Evolutionary conservation across 2,797 vertebrate genomes (phyloP).

Genomic region (Anabacerthia variegaticeps): DNA sequence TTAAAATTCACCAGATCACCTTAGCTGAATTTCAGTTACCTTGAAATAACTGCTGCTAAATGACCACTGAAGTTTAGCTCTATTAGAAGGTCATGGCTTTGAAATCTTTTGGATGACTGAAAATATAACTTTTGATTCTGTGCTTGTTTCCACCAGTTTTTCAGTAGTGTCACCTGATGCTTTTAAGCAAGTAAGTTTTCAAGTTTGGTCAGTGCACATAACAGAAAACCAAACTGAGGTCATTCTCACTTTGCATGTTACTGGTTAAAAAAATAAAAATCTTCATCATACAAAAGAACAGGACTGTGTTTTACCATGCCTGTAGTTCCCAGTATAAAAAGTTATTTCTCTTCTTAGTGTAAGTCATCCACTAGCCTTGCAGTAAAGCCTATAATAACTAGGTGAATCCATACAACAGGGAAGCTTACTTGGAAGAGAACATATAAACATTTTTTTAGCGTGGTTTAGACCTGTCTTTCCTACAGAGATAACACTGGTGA

Average conservation of each 20-base stretch:
- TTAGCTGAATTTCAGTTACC: neutral
- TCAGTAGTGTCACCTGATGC: neutral
- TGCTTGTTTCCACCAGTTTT: neutral
- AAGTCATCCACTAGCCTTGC: neutral
- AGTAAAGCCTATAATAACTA: neutral
- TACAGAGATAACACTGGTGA: neutral
- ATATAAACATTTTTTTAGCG: neutral
- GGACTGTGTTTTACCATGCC: neutral
- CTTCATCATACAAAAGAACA: neutral
- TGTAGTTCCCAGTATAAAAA: neutral
- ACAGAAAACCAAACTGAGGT: neutral
- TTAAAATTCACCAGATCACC: neutral
- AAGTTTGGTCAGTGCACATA: neutral
- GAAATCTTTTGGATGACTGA: neutral
- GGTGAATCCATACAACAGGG: neutral
- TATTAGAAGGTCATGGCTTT: neutral
- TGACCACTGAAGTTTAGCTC: neutral
- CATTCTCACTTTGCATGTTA: neutral
- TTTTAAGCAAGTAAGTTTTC: neutral
- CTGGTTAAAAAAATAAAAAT: neutral
- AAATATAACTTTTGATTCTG: neutral
- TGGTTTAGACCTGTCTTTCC: neutral
- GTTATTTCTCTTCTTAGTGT: neutral
- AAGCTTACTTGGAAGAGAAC: neutral
- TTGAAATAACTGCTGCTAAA: neutral